Percentiles rank a stretch among this genome's conserved stretches.
Conservation (phyloP, 2,888 invertebrate genomes). For the Deroplatys truncata region DNA sequence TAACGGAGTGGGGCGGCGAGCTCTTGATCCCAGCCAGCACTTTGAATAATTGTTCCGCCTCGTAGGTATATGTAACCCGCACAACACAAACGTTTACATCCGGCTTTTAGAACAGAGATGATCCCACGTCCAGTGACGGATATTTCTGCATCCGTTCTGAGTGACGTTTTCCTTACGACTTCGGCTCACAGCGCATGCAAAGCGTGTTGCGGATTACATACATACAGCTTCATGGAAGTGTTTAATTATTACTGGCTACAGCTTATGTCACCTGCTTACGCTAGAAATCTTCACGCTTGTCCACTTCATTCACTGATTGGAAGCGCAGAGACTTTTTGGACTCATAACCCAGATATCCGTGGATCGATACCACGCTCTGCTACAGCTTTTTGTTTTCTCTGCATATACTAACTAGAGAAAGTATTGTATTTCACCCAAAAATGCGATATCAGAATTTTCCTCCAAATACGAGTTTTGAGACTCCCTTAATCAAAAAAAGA, state of each 20-base stretch:
- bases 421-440: no score
- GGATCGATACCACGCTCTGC: no score
- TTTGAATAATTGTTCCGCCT: background rate
- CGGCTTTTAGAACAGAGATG: background rate
- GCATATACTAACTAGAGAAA: no score
- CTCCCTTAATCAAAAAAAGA: no score
- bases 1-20: background rate
- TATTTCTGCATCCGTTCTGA: background rate
- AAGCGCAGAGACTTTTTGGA: no score
- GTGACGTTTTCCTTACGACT: background rate
- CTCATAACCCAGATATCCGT: no score
- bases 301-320: no score
- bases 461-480: no score
- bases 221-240: background rate
- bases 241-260: background rate
- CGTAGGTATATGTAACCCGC: background rate
- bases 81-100: background rate
- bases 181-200: background rate
- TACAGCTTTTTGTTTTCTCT: no score
- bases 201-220: background rate
- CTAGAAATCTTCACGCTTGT: no score
- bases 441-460: no score
- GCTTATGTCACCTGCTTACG: background rate
- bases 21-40: background rate
- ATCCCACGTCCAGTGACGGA: background rate